A percentile compares a stretch with the other conserved stretches of the same genome.
These are phyloP conservation scores for Oophaga sylvatica DNA, from an alignment of 2,797 vertebrate genomes.

Conservation along the genomic window DNA sequence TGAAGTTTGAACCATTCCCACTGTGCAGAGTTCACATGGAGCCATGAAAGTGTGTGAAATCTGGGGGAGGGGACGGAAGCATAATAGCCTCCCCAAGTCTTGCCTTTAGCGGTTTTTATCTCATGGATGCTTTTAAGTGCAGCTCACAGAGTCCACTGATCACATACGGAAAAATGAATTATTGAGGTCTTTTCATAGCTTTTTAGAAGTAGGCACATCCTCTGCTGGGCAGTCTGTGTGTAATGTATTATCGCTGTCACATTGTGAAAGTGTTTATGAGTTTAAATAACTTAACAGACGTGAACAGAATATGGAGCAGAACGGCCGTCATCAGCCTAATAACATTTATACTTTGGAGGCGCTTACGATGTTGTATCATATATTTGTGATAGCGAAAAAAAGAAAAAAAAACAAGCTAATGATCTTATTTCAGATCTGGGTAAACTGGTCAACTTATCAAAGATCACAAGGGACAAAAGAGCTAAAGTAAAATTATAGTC, in stretches of 20 bases:
- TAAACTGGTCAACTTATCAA: background rate
- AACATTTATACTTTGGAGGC: background rate
- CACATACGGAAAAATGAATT: slow-evolving; percentile 43
- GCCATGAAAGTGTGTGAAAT: slow-evolving; percentile 56
- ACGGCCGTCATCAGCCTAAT: background rate
- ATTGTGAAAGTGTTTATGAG: slow-evolving; percentile 35
- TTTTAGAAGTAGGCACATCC: slow-evolving; percentile 44
- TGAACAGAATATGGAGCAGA: slow-evolving; percentile 25
- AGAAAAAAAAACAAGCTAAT: background rate
- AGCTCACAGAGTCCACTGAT: slow-evolving; percentile 52
- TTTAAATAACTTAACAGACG: slow-evolving; percentile 26
- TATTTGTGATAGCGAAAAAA: background rate
- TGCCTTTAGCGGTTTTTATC: slow-evolving; percentile 56
- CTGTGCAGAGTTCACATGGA: slow-evolving; percentile 56
- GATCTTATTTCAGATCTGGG: background rate
- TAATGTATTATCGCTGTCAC: slow-evolving; percentile 32
- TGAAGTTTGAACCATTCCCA: slow-evolving; percentile 57
- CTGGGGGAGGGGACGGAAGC: slow-evolving; percentile 55
- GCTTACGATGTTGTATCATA: background rate
- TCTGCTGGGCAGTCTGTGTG: slow-evolving; percentile 24
- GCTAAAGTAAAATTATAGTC: background rate
- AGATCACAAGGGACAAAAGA: background rate
- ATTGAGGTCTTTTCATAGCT: slow-evolving; percentile 50
- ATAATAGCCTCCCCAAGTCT: slow-evolving; percentile 60
- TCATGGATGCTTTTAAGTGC: slow-evolving; percentile 50